Conservation (phyloP, 2,113 vertebrate genomes). For the Chauna torquata region DNA sequence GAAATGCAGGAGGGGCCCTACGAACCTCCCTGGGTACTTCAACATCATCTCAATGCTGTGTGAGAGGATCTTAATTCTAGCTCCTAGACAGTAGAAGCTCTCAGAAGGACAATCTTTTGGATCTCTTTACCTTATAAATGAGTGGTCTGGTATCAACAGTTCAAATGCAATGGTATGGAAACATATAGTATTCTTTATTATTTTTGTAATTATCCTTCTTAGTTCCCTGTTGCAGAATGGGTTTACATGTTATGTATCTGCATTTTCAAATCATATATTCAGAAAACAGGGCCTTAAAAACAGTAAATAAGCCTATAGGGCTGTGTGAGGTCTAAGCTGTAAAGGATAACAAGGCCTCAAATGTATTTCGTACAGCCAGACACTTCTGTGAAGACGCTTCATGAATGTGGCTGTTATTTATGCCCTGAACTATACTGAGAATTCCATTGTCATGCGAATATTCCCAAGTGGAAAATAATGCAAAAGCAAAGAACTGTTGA, state of each 20-base stretch:
- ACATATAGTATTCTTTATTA: rapidly evolving
- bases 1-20: neutral
- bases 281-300: neutral
- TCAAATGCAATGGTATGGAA: too few relatives aligned
- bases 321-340: neutral
- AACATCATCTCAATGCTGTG: rapidly evolving
- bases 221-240: neutral
- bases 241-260: neutral
- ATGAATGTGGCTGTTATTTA: neutral
- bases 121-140: neutral
- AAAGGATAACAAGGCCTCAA: rapidly evolving
- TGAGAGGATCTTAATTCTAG: neutral
- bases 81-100: neutral
- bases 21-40: rapidly evolving
- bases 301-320: rapidly evolving
- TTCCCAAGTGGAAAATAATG: neutral
- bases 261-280: rapidly evolving
- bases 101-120: rapidly evolving
- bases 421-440: rapidly evolving
- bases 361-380: neutral
- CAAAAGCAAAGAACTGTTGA: neutral
- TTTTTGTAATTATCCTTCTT: rapidly evolving
- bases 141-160: rapidly evolving
- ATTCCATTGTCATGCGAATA: neutral
- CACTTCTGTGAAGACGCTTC: rapidly evolving